Evolutionary conservation across 2,888 invertebrate species (phyloP), one percentile per base, ranked within the genome.

Genomic region (Apodemia duryi): DNA sequence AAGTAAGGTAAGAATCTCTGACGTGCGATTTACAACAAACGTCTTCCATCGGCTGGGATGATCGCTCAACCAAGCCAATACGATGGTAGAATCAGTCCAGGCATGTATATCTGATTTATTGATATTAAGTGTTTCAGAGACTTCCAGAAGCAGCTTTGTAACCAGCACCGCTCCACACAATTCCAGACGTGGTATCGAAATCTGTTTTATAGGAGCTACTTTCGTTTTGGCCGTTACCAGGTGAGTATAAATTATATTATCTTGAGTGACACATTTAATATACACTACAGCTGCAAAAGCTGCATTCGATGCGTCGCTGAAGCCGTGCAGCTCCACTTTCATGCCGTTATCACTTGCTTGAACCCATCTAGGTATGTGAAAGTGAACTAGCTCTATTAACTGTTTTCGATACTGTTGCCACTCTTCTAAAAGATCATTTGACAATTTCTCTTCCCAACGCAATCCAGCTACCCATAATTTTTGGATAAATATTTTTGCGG

Each of bases 111-210:
- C 21, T 52, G n/a, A n/a, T 10, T 52, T 28, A n/a, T 52, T 6
- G 9, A 52, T 52, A 9, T 7, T 43, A 43, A 43, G 11, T 43
- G 11, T 43, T 43, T 43, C 43, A 43, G 10, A 11, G 2, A 43
- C 11, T 43, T 43, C 11, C 43, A 43, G 43, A 13, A 71, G 46
- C 35, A 71, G 54, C 43, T 68, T 70, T 0, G 68, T 63, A 5
- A 69, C 11, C 11, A 73, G 62, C 1, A 68, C 62, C 6, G 73
- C 72, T 1, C 66, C 71, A 68, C 71, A 73, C 0, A 74, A 62
- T 60, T 73, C 74, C 11, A 74, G 38, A 6, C 71, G 52, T 2
- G 67, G 68, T 21, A 70, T 65, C 3, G 65, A 64, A 5, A 68
- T 41, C 54, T 67, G 64, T 10, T 65, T 67, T 11, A 65, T 61